Percentiles rank a stretch among this genome's conserved stretches.
phyloP scores from a whole-genome alignment of 1,140 invertebrate genomes.

The Penaeus vannamei region DNA sequence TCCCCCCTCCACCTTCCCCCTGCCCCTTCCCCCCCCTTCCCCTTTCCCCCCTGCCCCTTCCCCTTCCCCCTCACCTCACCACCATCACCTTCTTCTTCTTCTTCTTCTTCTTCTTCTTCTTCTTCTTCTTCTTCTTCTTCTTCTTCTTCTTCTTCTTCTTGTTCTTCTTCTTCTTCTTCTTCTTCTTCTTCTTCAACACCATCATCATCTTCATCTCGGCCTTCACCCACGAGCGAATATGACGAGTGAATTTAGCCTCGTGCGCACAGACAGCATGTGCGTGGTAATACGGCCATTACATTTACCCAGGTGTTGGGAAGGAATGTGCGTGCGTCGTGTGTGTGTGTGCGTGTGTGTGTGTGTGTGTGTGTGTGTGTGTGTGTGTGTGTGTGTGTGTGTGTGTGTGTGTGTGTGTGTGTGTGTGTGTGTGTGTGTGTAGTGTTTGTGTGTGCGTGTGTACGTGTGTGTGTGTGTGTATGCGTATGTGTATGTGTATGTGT shows the following conservation, averaged over 20 bases:
- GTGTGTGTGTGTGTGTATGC: too few relatives aligned
- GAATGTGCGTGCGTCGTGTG: too few relatives aligned
- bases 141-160: background rate
- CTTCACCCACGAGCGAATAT: background rate
- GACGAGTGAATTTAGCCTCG: too few relatives aligned
- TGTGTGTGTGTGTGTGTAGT: background rate
- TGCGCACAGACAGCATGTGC: too few relatives aligned
- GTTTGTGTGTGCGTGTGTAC: too few relatives aligned
- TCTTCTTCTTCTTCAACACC: background rate
- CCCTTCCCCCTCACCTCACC: background rate
- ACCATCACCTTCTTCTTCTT: background rate
- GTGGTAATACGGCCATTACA: too few relatives aligned
- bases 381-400: constrained; percentile 13
- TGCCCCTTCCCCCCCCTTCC: background rate
- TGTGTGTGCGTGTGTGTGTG: too few relatives aligned
- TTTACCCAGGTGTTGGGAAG: too few relatives aligned
- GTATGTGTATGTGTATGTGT: too few relatives aligned
- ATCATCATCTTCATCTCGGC: background rate
- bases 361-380: too few relatives aligned
- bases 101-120: background rate
- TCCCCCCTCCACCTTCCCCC: background rate
- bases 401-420: background rate
- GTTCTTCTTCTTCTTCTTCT: too few relatives aligned
- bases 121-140: background rate
- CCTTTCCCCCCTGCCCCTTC: background rate